Percentiles rank a stretch among this genome's conserved stretches.
Evolutionary conservation across 2,888 invertebrate species (phyloP).

Genomic region (Tenthredo amoena): DNA sequence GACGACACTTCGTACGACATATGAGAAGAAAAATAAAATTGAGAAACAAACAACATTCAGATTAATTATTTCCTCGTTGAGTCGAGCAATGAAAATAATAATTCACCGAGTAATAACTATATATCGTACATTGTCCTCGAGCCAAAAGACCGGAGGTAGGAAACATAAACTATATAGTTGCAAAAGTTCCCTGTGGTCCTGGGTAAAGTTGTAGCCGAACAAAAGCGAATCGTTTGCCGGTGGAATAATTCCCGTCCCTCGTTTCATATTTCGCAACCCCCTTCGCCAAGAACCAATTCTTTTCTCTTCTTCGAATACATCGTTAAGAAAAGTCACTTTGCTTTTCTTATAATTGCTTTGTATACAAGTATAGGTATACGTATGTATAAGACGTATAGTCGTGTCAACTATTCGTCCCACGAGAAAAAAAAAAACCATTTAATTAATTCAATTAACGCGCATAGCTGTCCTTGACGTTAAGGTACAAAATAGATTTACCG

Average conservation of each 20-base stretch:
- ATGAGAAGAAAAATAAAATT: background rate
- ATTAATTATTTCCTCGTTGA: background rate
- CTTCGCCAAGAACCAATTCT: background rate
- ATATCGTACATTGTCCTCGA: conserved; percentile 38
- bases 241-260: background rate
- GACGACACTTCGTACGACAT: background rate
- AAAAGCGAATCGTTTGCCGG: conserved; percentile 40
- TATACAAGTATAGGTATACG: background rate
- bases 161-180: conserved; percentile 40
- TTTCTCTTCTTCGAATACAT: conserved; percentile 1
- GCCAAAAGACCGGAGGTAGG: conserved; percentile 40
- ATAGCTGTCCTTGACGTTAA: background rate
- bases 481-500: background rate
- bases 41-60: background rate
- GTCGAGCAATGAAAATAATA: conserved; percentile 7
- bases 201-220: conserved; percentile 23
- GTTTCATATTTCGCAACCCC: background rate
- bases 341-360: background rate
- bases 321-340: background rate
- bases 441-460: conserved; percentile 2
- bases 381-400: background rate
- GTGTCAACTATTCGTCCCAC: background rate
- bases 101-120: conserved; percentile 25
- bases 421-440: background rate
- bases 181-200: conserved; percentile 24